Conservation (phyloP, 2,888 invertebrate species). For the Clistopyga incitator region DNA sequence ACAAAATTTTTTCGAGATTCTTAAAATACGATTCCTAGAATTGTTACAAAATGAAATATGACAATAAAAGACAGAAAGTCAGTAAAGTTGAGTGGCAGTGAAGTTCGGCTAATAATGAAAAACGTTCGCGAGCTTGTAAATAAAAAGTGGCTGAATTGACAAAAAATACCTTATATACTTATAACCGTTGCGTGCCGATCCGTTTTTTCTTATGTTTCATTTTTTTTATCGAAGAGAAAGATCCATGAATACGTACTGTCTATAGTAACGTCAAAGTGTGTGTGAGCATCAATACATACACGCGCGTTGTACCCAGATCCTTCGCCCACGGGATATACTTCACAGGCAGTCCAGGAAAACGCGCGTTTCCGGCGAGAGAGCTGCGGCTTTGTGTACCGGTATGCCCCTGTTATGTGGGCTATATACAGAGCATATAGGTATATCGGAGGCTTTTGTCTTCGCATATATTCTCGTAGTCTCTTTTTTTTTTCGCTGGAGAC, state of each 20-base stretch:
- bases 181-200: constrained; percentile 29
- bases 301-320: constrained; percentile 23
- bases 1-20: too few species aligned
- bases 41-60: too few species aligned
- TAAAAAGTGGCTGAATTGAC: too few species aligned
- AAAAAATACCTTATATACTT: too few species aligned
- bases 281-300: background rate
- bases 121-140: too few species aligned
- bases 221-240: constrained; percentile 1
- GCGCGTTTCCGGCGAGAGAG: constrained; percentile 55
- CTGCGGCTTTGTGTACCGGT: constrained; percentile 44
- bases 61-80: too few species aligned
- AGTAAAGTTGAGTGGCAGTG: too few species aligned
- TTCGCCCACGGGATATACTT: constrained; percentile 47
- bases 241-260: background rate
- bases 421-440: constrained; percentile 10
- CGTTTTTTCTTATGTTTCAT: background rate
- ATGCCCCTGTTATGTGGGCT: constrained; percentile 45
- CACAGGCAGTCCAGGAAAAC: constrained; percentile 54
- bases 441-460: constrained; percentile 44
- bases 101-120: too few species aligned
- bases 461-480: constrained; percentile 28
- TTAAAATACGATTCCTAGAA: too few species aligned
- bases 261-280: constrained; percentile 2
- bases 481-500: constrained; percentile 12